Base-by-base conservation (phyloP, 37 sponge, comb jelly and placozoan species). In the Chondrilla cf. caribensis region DNA sequence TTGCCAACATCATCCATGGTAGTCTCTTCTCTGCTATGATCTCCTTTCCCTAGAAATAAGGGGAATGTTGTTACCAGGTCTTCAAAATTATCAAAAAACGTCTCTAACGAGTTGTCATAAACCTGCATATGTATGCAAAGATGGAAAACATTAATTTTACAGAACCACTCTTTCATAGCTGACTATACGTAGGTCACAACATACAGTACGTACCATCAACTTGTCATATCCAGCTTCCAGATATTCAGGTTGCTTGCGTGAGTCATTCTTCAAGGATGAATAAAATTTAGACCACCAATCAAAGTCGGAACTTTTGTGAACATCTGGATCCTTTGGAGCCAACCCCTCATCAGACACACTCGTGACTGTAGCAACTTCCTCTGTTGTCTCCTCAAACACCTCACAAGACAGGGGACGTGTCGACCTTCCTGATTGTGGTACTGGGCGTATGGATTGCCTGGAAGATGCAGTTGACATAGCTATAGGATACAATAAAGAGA, bases 11-110 rank as follows among this genome's bases (percentile, higher is more conserved):
- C 37, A 5, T 60, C 65, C 3, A 91, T 90, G 62, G 70, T 29
- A 5, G 44, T 57, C 2, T 94, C 92, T 33, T 97, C 87, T 68
- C 87, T 89, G 44, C 93, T 93, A 38, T 89, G 84, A 26, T 65
- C 77, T 22, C 92, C 97, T 68, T 98, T 95, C 36, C 99, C 99
- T 28, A 91, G 94, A 84, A 73, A 86, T 62, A 98, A 87, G 7
- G 83, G 87, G 82, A 95, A 98, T 59, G 86, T 91, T 66, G 88
- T 84, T 25, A 89, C 87, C n/a, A 97, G 79, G 68, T 97, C 97
- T 21, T 78, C 70, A 76, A 97, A 93, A 68, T 86, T 82, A 81
- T 67, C 68, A 78, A 90, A 94, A 24, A 54, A 57, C 41, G 89
- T 89, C 70, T 95, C 96, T 71, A 95, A 70, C 43, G 91, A 89